phyloP scores from a whole-genome alignment of 2,888 invertebrate genomes.

The Xestia xanthographa region DNA sequence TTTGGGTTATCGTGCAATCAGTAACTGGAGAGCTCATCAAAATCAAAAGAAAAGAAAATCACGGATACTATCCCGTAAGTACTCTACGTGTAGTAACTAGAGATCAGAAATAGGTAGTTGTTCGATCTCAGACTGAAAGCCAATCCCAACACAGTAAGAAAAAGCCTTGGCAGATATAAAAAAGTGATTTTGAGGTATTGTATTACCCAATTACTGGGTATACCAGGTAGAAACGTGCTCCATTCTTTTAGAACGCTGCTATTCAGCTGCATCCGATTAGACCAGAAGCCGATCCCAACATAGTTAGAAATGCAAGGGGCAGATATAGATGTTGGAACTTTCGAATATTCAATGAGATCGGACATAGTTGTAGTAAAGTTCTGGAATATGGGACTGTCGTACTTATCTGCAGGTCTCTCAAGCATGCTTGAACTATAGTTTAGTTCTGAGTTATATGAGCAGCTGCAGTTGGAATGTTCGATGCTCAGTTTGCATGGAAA shows the following conservation, averaged over 20 bases:
- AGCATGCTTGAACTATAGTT: not conserved
- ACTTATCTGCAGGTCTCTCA: constrained; percentile 13
- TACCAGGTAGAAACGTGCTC: not conserved
- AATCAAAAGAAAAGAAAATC: no score
- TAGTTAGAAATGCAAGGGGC: not conserved
- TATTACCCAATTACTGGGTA: not conserved
- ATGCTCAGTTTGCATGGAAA: not conserved
- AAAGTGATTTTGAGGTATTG: not conserved
- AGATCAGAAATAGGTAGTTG: no score
- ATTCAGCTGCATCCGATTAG: not conserved
- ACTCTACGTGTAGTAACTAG: not conserved
- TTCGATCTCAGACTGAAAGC: no score
- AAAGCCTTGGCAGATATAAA: not conserved
- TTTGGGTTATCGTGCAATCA: not conserved
- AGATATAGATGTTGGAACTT: not conserved
- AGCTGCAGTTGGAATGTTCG: not conserved
- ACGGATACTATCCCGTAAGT: no score
- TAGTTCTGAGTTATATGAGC: not conserved
- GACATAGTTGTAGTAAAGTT: constrained; percentile 37
- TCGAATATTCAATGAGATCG: constrained; percentile 10
- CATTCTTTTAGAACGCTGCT: not conserved
- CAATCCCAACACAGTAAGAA: not conserved
- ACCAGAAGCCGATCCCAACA: not conserved
- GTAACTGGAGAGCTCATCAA: no score
- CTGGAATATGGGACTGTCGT: not conserved